A percentile compares a stretch with the other conserved stretches of the same genome.
Evolutionary conservation across 2,113 vertebrate genomes (phyloP).

Genomic region (Colossoma macropomum): DNA sequence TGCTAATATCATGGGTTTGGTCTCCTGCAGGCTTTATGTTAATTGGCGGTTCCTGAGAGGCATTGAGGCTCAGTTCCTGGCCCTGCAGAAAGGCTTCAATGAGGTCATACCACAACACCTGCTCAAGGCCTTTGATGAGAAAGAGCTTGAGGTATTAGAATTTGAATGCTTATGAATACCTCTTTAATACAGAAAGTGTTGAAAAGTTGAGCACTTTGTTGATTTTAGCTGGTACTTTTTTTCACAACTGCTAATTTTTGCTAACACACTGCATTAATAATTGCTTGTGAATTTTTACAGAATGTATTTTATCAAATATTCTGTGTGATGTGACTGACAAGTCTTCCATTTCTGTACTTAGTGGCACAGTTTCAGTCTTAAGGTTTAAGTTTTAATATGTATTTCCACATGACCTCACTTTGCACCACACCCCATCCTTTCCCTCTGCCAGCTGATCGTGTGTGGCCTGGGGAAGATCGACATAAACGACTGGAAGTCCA

Average conservation of each 20-base stretch:
- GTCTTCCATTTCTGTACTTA: neutral
- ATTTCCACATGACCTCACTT: neutral
- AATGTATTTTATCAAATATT: too few species aligned
- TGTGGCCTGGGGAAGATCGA: conserved; percentile 98
- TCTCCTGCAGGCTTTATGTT: conserved; percentile 86
- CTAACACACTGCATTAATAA: neutral
- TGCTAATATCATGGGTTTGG: neutral
- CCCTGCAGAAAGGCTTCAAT: conserved; percentile 98
- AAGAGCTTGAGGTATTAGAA: conserved; percentile 91
- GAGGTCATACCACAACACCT: conserved; percentile 99
- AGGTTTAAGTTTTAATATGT: neutral
- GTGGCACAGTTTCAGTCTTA: too few species aligned
- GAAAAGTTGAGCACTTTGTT: too few species aligned
- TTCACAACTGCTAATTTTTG: neutral
- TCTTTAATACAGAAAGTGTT: too few species aligned
- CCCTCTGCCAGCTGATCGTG: conserved; percentile 87
- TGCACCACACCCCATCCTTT: conserved; percentile 12
- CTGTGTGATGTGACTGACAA: too few species aligned
- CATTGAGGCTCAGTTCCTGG: conserved; percentile 97
- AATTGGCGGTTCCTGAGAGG: conserved; percentile 99
- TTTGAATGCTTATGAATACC: neutral
- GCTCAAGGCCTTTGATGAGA: conserved; percentile 97
- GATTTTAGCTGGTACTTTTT: neutral
- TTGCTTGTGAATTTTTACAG: neutral
- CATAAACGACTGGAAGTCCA: conserved; percentile 97